A percentile compares a stretch with the other conserved stretches of the same genome.
Conservation (phyloP, 1,140 invertebrate genomes). For the Drosophila pachea region DNA sequence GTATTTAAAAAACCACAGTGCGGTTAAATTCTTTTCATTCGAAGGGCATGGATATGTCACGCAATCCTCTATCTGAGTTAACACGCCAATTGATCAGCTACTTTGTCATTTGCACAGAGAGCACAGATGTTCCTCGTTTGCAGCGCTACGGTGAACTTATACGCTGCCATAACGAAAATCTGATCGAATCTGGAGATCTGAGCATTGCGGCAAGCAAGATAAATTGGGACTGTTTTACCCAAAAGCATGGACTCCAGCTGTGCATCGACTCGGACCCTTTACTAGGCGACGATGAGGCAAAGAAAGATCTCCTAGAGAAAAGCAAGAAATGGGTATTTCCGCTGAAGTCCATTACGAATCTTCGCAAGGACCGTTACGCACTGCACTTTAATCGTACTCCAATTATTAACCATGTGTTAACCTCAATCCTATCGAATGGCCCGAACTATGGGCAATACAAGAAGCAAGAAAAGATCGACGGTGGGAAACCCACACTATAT, state of each 20-base stretch:
- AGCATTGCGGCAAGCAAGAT: conserved; percentile 29
- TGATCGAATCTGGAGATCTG: conserved; percentile 33
- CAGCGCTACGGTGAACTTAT: conserved; percentile 48
- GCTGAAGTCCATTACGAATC: neutral
- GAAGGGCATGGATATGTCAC: conserved; percentile 7
- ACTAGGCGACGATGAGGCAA: conserved; percentile 15
- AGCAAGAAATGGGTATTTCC: conserved; percentile 45
- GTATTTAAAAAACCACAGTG: no score
- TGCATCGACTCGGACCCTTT: neutral
- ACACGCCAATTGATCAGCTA: conserved; percentile 31
- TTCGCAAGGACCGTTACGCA: conserved; percentile 36
- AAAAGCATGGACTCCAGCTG: conserved; percentile 13
- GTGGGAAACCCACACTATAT: conserved; percentile 5
- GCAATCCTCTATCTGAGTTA: conserved; percentile 24
- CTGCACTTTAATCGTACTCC: conserved; percentile 47
- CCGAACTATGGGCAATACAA: conserved; percentile 27
- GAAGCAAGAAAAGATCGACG: neutral
- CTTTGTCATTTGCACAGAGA: conserved; percentile 14
- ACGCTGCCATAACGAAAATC: conserved; percentile 35
- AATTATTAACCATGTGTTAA: conserved; percentile 37
- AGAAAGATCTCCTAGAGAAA: conserved; percentile 25
- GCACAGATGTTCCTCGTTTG: neutral
- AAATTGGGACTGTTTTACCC: conserved; percentile 36
- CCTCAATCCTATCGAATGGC: conserved; percentile 10
- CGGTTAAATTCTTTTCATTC: neutral